A percentile compares a stretch with the other conserved stretches of the same genome.
Evolutionary conservation across 2,113 vertebrate genomes (phyloP).

Genomic region (Sturnus vulgaris): DNA sequence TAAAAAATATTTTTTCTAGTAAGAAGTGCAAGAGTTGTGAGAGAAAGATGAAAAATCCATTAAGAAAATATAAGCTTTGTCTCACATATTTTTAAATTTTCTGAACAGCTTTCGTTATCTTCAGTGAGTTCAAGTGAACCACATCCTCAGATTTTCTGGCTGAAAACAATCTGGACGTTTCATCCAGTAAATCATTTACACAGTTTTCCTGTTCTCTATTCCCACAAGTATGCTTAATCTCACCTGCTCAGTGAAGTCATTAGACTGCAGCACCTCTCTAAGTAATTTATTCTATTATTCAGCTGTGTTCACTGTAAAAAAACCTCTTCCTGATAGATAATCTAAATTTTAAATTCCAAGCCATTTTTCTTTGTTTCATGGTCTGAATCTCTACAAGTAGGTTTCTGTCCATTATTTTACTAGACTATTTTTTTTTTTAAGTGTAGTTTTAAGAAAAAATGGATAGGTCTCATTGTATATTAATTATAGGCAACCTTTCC

Average conservation of each 20-base stretch:
- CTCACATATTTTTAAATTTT: neutral
- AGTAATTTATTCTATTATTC: neutral
- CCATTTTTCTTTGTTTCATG: neutral
- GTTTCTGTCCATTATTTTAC: neutral
- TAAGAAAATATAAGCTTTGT: neutral
- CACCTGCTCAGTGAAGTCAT: neutral
- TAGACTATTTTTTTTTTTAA: neutral
- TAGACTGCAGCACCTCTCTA: neutral
- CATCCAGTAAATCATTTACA: neutral
- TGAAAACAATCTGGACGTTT: neutral
- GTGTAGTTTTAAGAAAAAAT: neutral
- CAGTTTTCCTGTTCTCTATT: neutral
- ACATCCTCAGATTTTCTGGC: neutral
- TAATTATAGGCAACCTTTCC: neutral
- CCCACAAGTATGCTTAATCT: neutral
- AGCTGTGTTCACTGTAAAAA: neutral
- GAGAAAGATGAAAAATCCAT: neutral
- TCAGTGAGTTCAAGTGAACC: neutral
- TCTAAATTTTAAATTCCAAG: conserved; percentile 9
- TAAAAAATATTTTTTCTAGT: neutral
- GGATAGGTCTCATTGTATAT: neutral
- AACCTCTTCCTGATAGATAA: neutral
- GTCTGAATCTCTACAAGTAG: neutral
- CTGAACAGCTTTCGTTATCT: neutral
- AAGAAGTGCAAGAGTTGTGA: neutral